Base-by-base conservation (phyloP, 1,140 invertebrate species). In the Rhopalosiphum padi region DNA sequence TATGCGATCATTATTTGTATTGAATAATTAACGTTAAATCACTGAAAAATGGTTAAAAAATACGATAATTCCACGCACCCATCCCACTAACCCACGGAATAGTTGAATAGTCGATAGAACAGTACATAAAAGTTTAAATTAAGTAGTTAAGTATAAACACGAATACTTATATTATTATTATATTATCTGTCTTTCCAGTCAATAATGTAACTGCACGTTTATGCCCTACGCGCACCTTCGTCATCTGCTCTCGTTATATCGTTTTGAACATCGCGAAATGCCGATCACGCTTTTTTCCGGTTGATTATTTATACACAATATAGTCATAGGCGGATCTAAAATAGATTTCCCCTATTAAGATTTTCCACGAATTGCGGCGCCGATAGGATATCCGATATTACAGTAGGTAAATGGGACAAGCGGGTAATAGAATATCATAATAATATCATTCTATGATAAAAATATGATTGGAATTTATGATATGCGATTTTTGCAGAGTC, bases 11-110 rank as follows among this genome's bases (percentile, higher is more conserved):
- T 60, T 30, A 15, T 60, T 60, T 0, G 11, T 60, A 0, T 60
- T 30, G 22, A 30, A 18, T n/a, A 15, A 68, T 68, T 68, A n/a
- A 68, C 15, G 30, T 68, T 68, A n/a, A 30, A 30, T 68, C 15
- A n/a, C 11, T 68, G 11, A 68, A n/a, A 68, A 68, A 1, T 5
- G 6, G 8, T 55, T 55, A 25, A 55, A 55, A 48, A 48, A 55
- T 25, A 8, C 23, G 25, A 5, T 68, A 68, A 30, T n/a, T n/a
- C 11, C 9, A n/a, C 25, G 11, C 9, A 5, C 30, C 1, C 60
- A 15, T 5, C 5, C 11, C 60, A 0, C 30, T 11, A 15, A 15
- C 4, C 11, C 4, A 15, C 0, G 0, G 11, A n/a, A 68, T 15
- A 15, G 60, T 68, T n/a, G 3, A n/a, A 68, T 15, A 11, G 60